These are phyloP conservation scores for Liasis olivaceus DNA, from an alignment of 2,797 vertebrate genomes.

Conservation along the genomic window DNA sequence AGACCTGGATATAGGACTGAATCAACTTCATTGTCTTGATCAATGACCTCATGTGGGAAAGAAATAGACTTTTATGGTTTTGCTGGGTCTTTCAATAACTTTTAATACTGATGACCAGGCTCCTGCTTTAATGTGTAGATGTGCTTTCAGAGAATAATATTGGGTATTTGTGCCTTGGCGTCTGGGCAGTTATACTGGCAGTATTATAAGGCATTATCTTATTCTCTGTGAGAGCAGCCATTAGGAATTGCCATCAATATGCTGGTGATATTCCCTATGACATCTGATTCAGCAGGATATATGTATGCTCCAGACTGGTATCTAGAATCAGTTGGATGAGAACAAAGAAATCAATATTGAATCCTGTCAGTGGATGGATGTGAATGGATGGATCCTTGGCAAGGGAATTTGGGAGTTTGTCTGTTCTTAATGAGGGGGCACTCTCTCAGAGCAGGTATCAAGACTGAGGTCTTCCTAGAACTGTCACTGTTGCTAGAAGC, in stretches of 20 bases:
- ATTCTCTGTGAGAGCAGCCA: background rate
- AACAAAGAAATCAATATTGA: background rate
- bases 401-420: background rate
- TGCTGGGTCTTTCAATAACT: background rate
- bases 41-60: background rate
- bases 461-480: background rate
- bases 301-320: background rate
- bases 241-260: background rate
- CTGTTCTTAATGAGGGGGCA: background rate
- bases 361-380: background rate
- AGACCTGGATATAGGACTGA: background rate
- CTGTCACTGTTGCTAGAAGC: background rate
- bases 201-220: background rate
- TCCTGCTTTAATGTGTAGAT: background rate
- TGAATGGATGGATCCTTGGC: background rate
- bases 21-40: background rate
- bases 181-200: background rate
- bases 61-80: background rate
- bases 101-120: background rate
- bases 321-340: background rate
- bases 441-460: background rate
- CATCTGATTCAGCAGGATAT: background rate
- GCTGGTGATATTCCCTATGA: background rate
- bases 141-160: background rate
- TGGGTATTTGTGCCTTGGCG: background rate